phyloP scores from a whole-genome alignment of 2,113 vertebrate genomes.

The Hylia prasina region DNA sequence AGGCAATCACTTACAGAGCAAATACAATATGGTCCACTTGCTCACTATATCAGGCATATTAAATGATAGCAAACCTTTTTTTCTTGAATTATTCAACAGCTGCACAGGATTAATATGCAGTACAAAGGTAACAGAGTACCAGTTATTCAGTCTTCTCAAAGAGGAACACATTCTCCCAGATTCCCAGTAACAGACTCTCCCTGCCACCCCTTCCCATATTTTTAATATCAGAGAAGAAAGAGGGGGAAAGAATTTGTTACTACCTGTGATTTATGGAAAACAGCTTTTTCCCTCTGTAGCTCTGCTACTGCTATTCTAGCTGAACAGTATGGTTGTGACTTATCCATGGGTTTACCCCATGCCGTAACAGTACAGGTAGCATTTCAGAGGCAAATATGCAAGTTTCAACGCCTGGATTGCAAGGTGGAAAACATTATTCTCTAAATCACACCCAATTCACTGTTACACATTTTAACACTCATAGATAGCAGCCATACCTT shows the following conservation, averaged over 20 bases:
- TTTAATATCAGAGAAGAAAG: background rate
- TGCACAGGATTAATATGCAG: background rate
- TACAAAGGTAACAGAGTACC: background rate
- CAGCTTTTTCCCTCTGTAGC: background rate
- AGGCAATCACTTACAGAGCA: background rate
- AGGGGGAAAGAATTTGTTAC: background rate
- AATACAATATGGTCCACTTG: background rate
- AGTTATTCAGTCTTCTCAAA: background rate
- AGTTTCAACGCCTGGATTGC: background rate
- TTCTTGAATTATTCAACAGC: background rate
- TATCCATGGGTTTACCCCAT: background rate
- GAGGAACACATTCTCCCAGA: background rate
- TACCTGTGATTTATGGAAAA: background rate
- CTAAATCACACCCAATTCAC: background rate
- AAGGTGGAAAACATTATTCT: background rate
- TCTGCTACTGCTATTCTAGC: background rate
- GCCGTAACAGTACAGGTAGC: background rate
- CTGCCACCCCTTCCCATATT: background rate
- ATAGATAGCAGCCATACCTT: slow-evolving; percentile 79
- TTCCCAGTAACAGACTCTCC: background rate
- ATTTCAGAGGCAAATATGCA: background rate
- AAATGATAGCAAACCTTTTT: background rate
- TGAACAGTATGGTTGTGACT: rapidly evolving
- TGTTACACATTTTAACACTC: background rate
- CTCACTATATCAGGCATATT: background rate